Base-by-base conservation (phyloP, 2,888 invertebrate genomes). In the Mythimna lalbum region DNA sequence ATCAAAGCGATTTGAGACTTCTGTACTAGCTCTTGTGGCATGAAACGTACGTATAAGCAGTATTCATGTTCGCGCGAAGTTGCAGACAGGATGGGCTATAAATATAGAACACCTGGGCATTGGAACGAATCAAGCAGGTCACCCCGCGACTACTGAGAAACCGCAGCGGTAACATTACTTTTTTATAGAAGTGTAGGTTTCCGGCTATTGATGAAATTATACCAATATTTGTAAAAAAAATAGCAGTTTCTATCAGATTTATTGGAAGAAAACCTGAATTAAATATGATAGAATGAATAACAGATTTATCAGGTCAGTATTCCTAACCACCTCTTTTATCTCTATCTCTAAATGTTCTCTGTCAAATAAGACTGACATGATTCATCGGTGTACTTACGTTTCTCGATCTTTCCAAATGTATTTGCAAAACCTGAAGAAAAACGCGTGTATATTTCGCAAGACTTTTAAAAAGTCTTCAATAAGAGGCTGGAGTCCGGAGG, bases 51-150 rank as follows among this genome's bases (percentile, higher is more conserved):
- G 63, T 76, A 71, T 67, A 65, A 68, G 55, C 64, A 65, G 60
- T 56, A 63, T 65, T 23, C 27, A 52, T 53, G 55, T 69, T 27
- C 63, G 53, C 56, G 67, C 55, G 63, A 57, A 68, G 69, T 70
- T 68, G 66, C 69, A 80, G 73, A 82, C 71, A 77, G 68, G 66
- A 73, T 71, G 69, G 50, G 62, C 52, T 83, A 71, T 69, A 78
- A 83, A 81, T 84, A 85, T 72, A 83, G 60, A 65, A 73, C 79
- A 85, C 85, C 84, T 84, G 84, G 65, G 69, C 73, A 73, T 73
- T 70, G 72, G 39, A 73, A 61, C 57, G 74, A 69, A 72, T 70
- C 76, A 80, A 76, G 59, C 85, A 73, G 85, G 81, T 79, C 86
- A 79, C 71, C 59, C 52, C 50, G 70, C 62, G 49, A 72, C 63